A percentile compares a stretch with the other conserved stretches of the same genome.
These are phyloP conservation scores for Entosphenus tridentatus DNA, from an alignment of 2,113 vertebrate species.

Conservation along the genomic window DNA sequence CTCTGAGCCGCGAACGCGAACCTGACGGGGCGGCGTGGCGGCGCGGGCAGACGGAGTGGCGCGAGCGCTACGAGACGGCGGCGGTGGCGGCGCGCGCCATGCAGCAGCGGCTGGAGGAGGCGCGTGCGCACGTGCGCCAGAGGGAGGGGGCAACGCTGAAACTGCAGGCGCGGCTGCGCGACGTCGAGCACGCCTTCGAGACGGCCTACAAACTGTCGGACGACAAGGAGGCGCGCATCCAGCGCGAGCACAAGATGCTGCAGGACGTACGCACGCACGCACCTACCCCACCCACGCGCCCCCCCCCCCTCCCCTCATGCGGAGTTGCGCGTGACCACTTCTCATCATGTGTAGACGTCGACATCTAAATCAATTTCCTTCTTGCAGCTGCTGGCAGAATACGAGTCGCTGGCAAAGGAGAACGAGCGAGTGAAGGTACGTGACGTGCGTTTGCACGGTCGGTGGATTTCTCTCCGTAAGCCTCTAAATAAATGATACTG, in stretches of 20 bases:
- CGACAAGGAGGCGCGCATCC: slow-evolving; percentile 39
- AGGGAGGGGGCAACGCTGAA: slow-evolving; percentile 35
- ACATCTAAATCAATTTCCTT: slow-evolving; percentile 12
- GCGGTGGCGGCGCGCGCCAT: slow-evolving; percentile 31
- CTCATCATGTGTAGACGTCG: not conserved
- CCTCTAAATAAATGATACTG: too few species aligned
- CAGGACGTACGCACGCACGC: slow-evolving; percentile 52
- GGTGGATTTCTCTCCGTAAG: too few species aligned
- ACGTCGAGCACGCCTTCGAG: slow-evolving; percentile 44
- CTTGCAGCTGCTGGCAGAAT: slow-evolving; percentile 53
- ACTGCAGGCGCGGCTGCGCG: slow-evolving; percentile 30
- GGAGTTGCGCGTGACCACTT: too few species aligned
- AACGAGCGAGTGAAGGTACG: slow-evolving; percentile 57
- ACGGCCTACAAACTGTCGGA: slow-evolving; percentile 42
- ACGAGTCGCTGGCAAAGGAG: slow-evolving; percentile 53
- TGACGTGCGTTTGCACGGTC: not conserved
- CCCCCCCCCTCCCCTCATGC: too few species aligned
- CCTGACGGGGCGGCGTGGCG: too few species aligned
- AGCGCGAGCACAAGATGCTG: slow-evolving; percentile 63
- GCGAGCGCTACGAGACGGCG: slow-evolving; percentile 33
- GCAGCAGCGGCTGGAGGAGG: slow-evolving; percentile 56
- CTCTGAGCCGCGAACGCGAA: too few species aligned
- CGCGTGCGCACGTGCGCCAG: slow-evolving; percentile 34
- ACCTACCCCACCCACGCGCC: too few species aligned
- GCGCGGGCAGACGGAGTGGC: slow-evolving; percentile 27